phyloP scores from a whole-genome alignment of 2,888 invertebrate species.

The Priocnemis perturbator region DNA sequence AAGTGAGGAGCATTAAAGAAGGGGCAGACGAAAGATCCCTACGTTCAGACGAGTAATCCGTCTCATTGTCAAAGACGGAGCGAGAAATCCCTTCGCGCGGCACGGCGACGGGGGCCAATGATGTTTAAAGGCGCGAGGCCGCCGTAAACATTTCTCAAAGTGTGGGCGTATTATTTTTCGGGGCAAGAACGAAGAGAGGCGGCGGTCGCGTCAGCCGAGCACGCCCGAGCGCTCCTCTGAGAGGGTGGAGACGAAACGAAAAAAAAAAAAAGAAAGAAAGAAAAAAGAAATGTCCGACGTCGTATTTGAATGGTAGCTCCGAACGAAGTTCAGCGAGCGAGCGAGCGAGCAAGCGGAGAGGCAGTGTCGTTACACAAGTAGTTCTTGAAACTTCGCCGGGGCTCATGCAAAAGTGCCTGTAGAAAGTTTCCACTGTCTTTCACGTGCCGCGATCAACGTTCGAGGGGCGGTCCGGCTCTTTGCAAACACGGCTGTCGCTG shows the following conservation, averaged over 20 bases:
- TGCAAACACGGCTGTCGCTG: slow-evolving; percentile 17
- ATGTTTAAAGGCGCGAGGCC: no score
- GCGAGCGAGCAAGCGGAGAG: slow-evolving; percentile 9
- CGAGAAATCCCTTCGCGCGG: no score
- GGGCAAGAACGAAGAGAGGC: no score
- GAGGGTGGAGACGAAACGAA: neutral
- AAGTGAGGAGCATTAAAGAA: no score
- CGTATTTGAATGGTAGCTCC: slow-evolving; percentile 28
- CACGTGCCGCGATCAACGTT: slow-evolving; percentile 29
- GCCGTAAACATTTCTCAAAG: no score
- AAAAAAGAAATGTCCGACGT: slow-evolving; percentile 12
- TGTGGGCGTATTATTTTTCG: no score
- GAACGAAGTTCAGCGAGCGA: slow-evolving; percentile 27
- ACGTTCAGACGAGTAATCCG: no score
- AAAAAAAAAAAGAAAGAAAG: slow-evolving; percentile 7
- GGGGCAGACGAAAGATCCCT: no score
- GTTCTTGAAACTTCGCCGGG: slow-evolving; percentile 38
- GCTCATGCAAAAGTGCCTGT: slow-evolving; percentile 35
- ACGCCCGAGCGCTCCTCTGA: no score
- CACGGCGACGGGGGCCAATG: no score
- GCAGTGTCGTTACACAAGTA: slow-evolving; percentile 27
- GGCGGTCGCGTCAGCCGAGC: no score
- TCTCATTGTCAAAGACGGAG: no score
- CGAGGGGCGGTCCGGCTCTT: slow-evolving; percentile 17
- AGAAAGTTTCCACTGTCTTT: slow-evolving; percentile 38